Percentiles rank a stretch among this genome's conserved stretches.
These are phyloP conservation scores for Chelonus insularis DNA, from an alignment of 1,140 invertebrate genomes.

Conservation along the genomic window DNA sequence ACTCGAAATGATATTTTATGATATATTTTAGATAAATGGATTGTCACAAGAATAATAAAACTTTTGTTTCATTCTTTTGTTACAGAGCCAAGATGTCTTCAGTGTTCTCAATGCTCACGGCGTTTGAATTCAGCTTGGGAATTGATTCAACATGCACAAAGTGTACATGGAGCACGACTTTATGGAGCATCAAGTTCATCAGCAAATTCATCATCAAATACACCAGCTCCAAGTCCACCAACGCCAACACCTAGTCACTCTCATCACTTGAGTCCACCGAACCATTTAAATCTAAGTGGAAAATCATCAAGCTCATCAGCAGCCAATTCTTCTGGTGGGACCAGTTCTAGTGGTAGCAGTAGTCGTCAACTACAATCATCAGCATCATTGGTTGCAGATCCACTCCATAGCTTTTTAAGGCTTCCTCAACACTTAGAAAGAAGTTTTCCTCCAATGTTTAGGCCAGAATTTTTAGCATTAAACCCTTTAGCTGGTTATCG, in stretches of 20 bases:
- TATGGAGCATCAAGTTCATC: slow-evolving; percentile 68
- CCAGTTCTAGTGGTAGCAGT: slow-evolving; percentile 48
- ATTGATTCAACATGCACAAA: slow-evolving; percentile 92
- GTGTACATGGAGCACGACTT: slow-evolving; percentile 90
- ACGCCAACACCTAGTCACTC: slow-evolving; percentile 52
- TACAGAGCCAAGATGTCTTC: slow-evolving; percentile 92
- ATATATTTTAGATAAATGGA: not conserved
- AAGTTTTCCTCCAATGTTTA: slow-evolving; percentile 58
- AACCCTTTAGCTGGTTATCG: slow-evolving; percentile 55
- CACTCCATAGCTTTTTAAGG: slow-evolving; percentile 58
- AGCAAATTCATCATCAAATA: slow-evolving; percentile 54
- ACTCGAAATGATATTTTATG: not conserved
- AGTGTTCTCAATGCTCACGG: slow-evolving; percentile 92
- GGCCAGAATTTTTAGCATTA: slow-evolving; percentile 56
- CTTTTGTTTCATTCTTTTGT: slow-evolving; percentile 59
- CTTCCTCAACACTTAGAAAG: slow-evolving; percentile 55
- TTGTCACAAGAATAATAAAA: slow-evolving; percentile 5
- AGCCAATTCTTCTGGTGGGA: slow-evolving; percentile 50
- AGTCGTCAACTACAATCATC: slow-evolving; percentile 58
- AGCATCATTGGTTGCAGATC: slow-evolving; percentile 62
- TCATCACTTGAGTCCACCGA: slow-evolving; percentile 55
- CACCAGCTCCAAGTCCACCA: slow-evolving; percentile 56
- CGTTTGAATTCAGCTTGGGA: slow-evolving; percentile 90
- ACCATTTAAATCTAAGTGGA: slow-evolving; percentile 55
- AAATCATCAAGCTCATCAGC: slow-evolving; percentile 55